Evolutionary conservation across 2,888 invertebrate genomes (phyloP), one percentile per base, ranked within the genome.

Genomic region (Aradus depressus): DNA sequence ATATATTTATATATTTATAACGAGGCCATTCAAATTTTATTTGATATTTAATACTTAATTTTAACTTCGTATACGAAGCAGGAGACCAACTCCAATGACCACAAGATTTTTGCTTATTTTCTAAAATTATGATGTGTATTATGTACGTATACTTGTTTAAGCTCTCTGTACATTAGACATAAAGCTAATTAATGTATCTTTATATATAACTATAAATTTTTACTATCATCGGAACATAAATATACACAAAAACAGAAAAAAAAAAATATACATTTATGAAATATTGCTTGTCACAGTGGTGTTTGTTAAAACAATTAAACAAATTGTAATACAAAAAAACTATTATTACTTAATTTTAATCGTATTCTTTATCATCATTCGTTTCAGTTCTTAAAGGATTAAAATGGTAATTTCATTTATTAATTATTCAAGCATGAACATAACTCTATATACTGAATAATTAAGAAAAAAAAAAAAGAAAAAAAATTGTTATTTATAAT

Each of bases 71-170:
- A 56, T 56, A 56, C 56, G 56, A 56, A 56, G 56, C 56, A 53
- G 56, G 52, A 56, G 53, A 49, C 25, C 14, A 28, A 38, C 51
- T 51, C 38, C 51, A 42, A 44, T 51, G 51, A 51, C 51, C 51
- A 51, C 41, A 44, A 43, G 25, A 38, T 43, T n/a, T n/a, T 55
- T 49, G 52, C 55, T 59, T 58, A 59, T 43, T 51, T 50, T 53
- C 57, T 56, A 57, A 59, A 55, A n/a, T n/a, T 56, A 52, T 60
- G 60, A 60, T 60, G 60, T 60, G 60, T 60, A 58, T 59, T 53
- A 56, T 56, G 60, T 60, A 60, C 60, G 60, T 60, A 60, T 60
- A 60, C 60, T 56, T 56, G 58, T 54, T 52, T 56, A 57, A 55
- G 54, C 54, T 57, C 54, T 51, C 57, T 57, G 57, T 57, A 57